Evolutionary conservation across 2,888 invertebrate genomes (phyloP).

Genomic region (Camponotus fellah): DNA sequence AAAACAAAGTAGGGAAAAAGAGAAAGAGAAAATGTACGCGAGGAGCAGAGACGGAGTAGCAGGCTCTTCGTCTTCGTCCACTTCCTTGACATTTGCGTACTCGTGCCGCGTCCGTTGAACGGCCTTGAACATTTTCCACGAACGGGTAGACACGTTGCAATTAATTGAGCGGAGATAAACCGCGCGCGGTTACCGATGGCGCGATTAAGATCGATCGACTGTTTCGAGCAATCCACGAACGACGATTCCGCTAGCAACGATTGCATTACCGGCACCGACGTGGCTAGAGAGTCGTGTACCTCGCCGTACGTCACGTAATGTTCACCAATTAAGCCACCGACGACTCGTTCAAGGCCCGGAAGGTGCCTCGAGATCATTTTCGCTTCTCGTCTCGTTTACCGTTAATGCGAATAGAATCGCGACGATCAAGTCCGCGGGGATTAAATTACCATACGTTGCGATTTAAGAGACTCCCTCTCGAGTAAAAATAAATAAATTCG

Average conservation of each 20-base stretch:
- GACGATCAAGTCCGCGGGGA: conserved; percentile 21
- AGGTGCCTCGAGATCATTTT: conserved; percentile 26
- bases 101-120: conserved; percentile 6
- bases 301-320: conserved; percentile 17
- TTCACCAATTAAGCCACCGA: conserved; percentile 34
- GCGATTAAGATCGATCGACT: conserved; percentile 58
- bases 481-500: conserved; percentile 13
- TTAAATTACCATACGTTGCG: neutral
- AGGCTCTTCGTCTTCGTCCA: conserved; percentile 39
- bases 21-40: neutral
- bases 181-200: conserved; percentile 30
- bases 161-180: conserved; percentile 56
- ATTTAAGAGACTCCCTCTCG: neutral
- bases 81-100: conserved; percentile 63
- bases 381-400: neutral
- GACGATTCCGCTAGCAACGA: conserved; percentile 21
- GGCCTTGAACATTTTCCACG: conserved; percentile 50
- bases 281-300: too few species aligned
- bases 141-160: conserved; percentile 23
- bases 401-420: conserved; percentile 31
- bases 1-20: neutral
- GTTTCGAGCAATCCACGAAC: conserved; percentile 21
- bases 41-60: neutral
- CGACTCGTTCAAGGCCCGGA: conserved; percentile 1
- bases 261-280: neutral